Base-by-base conservation (phyloP, 1,140 invertebrate species). In the Eumaeus atala region DNA sequence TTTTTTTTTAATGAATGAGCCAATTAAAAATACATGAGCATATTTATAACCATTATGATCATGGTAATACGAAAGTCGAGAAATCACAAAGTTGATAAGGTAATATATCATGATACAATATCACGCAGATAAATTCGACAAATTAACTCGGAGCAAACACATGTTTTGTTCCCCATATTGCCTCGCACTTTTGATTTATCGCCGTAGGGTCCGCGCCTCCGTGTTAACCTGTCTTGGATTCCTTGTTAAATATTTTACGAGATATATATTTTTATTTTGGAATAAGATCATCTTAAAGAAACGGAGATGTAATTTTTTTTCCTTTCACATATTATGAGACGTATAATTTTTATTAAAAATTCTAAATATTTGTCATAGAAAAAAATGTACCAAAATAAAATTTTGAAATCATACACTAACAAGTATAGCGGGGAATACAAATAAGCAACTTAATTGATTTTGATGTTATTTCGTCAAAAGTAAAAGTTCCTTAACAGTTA, bases 91-190 rank as follows among this genome's bases (percentile, higher is more conserved):
- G 21, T 6, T 28, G 21, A 28, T 28, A 28, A 28, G 21, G 21
- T 28, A 28, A 28, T 28, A 28, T 28, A 28, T 28, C 78, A 81
- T 75, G 81, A 81, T 83, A 77, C 65, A 67, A 69, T 68, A 74
- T 68, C 64, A 67, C 71, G 66, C 65, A 81, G 79, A 83, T 81
- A 80, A 79, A 83, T 83, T 78, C 74, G 71, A 77, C 82, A 85
- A 85, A 85, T 85, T 85, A 85, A 83, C 79, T 83, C 67, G 72
- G 68, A 65, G 79, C 78, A 82, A 83, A 85, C 82, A 85, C 80
- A 80, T 84, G 82, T 85, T 83, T 78, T 74, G 72, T 82, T 72
- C 79, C 78, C 76, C 72, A 85, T 85, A 83, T 83, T 80, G 77
- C 66, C 70, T 74, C 57, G 74, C 74, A 78, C 76, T 48, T 58